Base-by-base conservation (phyloP, 2,888 invertebrate species). In the Leptinotarsa rubiginosa region DNA sequence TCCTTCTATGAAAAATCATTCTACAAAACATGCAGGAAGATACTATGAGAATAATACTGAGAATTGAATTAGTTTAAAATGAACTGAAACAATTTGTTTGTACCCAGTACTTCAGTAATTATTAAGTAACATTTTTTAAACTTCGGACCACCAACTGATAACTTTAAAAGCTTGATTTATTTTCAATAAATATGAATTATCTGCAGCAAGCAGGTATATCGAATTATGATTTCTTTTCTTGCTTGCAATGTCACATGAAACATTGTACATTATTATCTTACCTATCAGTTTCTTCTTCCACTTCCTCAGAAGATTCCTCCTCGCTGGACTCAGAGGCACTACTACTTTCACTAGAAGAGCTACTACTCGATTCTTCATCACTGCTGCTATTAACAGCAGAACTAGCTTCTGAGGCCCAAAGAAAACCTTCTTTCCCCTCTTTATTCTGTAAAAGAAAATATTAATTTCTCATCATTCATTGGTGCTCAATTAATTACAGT, bases 331-430 rank as follows among this genome's bases (percentile, higher is more conserved):
- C 81, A 15, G 80, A 79, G 22, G 77, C 80, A 74, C 82, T 83
- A 64, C 77, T 81, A 49, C 76, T 76, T 65, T 80, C 81, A 74
- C 77, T 79, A n/a, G 83, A 83, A 52, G 82, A 82, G 52, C 83
- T 83, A 70, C 86, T 89, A 66, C 76, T 78, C 18, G 81, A 81
- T 73, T 75, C 78, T 7, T 73, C 72, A 47, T 77, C 76, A 71
- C 77, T 79, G 59, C 77, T 81, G 68, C 75, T 79, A 25, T 90
- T 89, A 69, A 90, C 90, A 1, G 81, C 80, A 52, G 83, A 79
- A 74, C 81, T 79, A 49, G 77, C 81, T 83, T 90, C 90, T 78
- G 89, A 84, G 67, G 84, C 85, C 86, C 86, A 86, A 49, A 83
- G 82, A 72, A 87, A 87, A 73, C 81, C 76, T 64, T 83, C 83